Percentiles rank a stretch among this genome's conserved stretches.
Evolutionary conservation across 2,888 invertebrate genomes (phyloP).

Genomic region (Pristionchus fissidentatus): DNA sequence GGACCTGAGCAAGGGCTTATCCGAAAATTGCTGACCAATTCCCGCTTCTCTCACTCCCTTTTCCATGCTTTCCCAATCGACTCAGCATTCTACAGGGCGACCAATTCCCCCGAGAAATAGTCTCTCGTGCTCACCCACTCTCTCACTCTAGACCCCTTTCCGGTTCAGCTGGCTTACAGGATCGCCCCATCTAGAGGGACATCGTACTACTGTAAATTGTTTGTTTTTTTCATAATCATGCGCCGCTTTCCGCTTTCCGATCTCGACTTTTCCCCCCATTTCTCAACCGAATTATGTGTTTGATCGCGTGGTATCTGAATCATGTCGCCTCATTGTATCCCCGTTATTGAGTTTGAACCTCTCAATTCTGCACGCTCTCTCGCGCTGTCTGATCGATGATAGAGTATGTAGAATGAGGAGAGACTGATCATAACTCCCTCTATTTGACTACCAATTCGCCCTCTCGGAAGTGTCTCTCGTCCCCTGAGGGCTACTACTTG

Average conservation of each 20-base stretch:
- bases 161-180: no score
- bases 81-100: background rate
- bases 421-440: background rate
- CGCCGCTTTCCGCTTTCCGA: background rate
- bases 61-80: background rate
- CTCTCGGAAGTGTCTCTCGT: slow-evolving; percentile 23
- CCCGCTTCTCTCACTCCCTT: slow-evolving; percentile 31
- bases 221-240: no score
- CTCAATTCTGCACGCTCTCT: background rate
- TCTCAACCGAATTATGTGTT: no score
- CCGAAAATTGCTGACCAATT: slow-evolving; percentile 3
- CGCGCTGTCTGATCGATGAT: background rate
- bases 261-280: no score
- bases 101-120: background rate
- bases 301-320: no score
- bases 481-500: background rate
- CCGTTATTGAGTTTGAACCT: background rate
- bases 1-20: slow-evolving; percentile 9
- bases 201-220: no score
- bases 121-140: background rate
- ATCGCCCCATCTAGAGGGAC: no score
- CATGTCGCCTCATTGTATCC: no score
- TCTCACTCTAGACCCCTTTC: background rate
- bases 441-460: background rate
- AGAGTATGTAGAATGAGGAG: background rate